Evolutionary conservation across 2,888 invertebrate genomes (phyloP).

Genomic region (Caenorhabditis drosophilae): DNA sequence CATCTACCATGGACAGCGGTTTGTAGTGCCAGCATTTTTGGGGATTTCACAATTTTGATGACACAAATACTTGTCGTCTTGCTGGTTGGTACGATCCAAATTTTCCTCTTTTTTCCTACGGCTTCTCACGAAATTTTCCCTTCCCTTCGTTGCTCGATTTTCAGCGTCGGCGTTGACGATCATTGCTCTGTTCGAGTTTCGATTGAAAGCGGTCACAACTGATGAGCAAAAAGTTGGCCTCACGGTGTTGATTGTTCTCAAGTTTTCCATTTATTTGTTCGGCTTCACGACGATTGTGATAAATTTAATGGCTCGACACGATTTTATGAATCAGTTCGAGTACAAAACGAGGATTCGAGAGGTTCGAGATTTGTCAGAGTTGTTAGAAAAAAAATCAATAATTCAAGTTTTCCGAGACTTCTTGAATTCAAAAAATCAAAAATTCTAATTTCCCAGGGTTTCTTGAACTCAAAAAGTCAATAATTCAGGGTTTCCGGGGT

Average conservation of each 20-base stretch:
- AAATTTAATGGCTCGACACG: background rate
- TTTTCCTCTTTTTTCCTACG: no score
- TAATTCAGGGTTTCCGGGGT: background rate
- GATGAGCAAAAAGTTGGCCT: background rate
- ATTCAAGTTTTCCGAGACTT: background rate
- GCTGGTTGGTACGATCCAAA: background rate
- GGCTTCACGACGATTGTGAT: background rate
- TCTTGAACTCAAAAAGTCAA: background rate
- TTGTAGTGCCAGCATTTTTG: background rate
- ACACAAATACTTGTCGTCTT: background rate
- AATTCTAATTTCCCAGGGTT: background rate
- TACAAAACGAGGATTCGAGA: background rate
- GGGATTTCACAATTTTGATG: background rate
- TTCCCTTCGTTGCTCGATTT: no score
- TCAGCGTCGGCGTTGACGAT: background rate
- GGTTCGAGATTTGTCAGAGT: no score
- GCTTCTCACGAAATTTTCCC: no score
- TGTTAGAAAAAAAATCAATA: no score
- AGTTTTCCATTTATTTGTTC: background rate
- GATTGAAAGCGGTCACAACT: background rate
- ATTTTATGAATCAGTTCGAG: background rate
- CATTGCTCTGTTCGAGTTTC: background rate
- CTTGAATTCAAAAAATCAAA: background rate
- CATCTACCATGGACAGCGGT: background rate
- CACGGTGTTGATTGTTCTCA: background rate